Conservation (phyloP, 2,797 vertebrate species). For the Gobionotothen gibberifrons region DNA sequence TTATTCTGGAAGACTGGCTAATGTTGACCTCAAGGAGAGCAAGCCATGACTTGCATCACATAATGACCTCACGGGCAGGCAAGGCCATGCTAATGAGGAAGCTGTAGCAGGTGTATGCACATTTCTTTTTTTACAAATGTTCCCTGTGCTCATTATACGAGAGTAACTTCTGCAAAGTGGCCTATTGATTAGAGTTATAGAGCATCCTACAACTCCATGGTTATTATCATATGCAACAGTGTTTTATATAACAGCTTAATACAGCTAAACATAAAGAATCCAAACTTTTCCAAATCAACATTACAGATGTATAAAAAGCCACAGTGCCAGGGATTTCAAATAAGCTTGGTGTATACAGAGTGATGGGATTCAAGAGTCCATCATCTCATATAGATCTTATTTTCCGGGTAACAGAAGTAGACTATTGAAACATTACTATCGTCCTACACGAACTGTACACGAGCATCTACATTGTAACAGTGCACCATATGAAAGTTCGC, state of each 20-base stretch:
- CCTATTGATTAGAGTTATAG: background rate
- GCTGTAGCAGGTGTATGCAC: conserved; percentile 37
- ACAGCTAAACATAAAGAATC: background rate
- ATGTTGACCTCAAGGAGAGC: conserved; percentile 6
- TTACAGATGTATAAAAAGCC: background rate
- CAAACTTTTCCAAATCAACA: too few relatives aligned
- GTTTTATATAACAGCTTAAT: background rate
- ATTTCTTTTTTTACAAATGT: conserved; percentile 30
- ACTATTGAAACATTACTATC: background rate
- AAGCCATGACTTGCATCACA: conserved; percentile 12
- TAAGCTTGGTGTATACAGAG: background rate
- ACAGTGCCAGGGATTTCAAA: background rate
- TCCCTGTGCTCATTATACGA: conserved; percentile 42
- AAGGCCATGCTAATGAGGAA: conserved; percentile 47
- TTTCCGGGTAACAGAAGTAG: background rate
- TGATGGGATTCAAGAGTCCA: conserved; percentile 4
- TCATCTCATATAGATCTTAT: conserved; percentile 1
- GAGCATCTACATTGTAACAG: background rate
- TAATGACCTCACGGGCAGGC: conserved; percentile 29
- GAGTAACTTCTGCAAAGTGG: conserved; percentile 5
- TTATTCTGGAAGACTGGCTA: background rate
- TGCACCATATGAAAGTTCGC: conserved; percentile 1
- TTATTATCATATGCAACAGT: background rate
- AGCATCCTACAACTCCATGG: background rate
- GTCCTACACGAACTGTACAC: background rate